Evolutionary conservation across 64 coral and sea anemone species (phyloP).

Genomic region (Platygyra sinensis): DNA sequence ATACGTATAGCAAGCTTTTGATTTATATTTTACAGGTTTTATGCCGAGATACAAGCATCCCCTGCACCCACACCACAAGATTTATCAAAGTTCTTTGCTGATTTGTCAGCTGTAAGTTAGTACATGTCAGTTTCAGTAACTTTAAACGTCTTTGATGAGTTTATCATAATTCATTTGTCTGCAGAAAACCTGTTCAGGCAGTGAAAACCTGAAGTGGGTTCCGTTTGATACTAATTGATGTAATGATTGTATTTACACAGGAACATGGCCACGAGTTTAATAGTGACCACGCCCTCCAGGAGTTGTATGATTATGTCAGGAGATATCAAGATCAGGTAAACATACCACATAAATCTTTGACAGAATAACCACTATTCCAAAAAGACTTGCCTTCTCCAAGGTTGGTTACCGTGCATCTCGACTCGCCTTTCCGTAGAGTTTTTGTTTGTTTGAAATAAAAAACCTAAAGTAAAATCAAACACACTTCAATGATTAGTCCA

Average conservation of each 20-base stretch:
- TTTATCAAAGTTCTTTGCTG: constrained; percentile 66
- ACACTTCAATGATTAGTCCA: too few relatives aligned
- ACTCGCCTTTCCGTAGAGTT: too few relatives aligned
- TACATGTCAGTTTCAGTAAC: not conserved
- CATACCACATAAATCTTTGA: not conserved
- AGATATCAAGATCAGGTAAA: constrained; percentile 90
- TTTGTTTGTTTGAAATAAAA: too few relatives aligned
- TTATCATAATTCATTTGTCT: too few relatives aligned
- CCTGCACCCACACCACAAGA: constrained; percentile 48
- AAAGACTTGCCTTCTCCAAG: too few relatives aligned
- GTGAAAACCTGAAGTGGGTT: too few relatives aligned
- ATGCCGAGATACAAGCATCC: constrained; percentile 62
- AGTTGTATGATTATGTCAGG: constrained; percentile 67
- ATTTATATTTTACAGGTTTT: constrained; percentile 58
- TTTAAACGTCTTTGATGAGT: not conserved
- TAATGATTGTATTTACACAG: constrained; percentile 29
- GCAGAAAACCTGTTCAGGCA: too few relatives aligned
- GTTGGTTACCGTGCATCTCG: too few relatives aligned
- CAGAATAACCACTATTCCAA: too few relatives aligned
- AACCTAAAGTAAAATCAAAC: too few relatives aligned
- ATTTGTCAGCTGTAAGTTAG: constrained; percentile 73
- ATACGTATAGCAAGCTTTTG: not conserved
- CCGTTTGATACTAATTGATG: not conserved
- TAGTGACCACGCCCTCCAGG: constrained; percentile 70
- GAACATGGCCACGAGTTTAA: constrained; percentile 71